Percentiles rank a stretch among this genome's conserved stretches.
Evolutionary conservation across 2,797 vertebrate genomes (phyloP).

Genomic region (Brotogeris chrysoptera): DNA sequence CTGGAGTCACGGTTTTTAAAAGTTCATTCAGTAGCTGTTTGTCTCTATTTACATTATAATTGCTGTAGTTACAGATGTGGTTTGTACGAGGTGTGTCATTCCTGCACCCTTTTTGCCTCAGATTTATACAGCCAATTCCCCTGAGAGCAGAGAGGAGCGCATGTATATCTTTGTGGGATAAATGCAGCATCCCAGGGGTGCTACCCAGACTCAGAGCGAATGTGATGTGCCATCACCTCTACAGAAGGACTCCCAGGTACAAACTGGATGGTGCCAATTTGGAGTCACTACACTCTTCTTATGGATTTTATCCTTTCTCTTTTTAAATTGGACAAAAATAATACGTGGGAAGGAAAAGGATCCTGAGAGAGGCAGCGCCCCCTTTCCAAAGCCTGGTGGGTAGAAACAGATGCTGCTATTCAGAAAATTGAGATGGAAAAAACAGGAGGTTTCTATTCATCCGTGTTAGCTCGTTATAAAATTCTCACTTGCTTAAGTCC

Average conservation of each 20-base stretch:
- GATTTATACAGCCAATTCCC: background rate
- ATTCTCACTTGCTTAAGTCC: background rate
- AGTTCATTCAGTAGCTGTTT: background rate
- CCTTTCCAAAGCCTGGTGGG: background rate
- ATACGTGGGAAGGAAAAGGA: background rate
- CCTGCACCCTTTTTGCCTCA: background rate
- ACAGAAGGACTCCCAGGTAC: background rate
- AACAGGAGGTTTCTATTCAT: background rate
- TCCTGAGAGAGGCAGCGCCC: background rate
- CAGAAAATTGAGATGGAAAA: background rate
- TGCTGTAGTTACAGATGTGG: background rate
- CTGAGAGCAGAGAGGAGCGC: background rate
- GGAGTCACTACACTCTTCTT: background rate
- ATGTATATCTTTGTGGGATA: background rate
- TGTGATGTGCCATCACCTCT: background rate
- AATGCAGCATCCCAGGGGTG: background rate
- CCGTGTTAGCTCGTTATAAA: background rate
- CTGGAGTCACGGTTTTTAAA: background rate
- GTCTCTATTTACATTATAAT: background rate
- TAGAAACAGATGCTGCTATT: background rate
- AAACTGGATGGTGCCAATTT: background rate
- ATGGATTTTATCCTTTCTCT: background rate
- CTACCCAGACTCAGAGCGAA: fast-evolving
- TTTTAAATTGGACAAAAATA: background rate
- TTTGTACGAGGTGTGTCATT: background rate